Conservation (phyloP, 2,797 vertebrate genomes). For the Falco concolor region DNA sequence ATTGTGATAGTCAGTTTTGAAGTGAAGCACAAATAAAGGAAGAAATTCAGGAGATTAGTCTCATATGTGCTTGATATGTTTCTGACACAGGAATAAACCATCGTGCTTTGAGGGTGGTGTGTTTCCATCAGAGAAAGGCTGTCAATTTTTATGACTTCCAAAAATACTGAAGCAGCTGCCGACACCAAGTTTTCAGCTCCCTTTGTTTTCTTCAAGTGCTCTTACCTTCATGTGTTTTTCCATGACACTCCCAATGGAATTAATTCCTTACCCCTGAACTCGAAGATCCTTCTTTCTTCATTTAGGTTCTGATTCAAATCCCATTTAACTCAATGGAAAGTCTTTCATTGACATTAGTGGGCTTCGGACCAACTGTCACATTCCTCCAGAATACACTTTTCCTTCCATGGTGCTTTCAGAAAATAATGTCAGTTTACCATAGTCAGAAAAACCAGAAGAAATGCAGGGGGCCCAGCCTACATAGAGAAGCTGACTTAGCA, state of each 20-base stretch:
- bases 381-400: not conserved
- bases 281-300: slow-evolving; percentile 12
- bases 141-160: not conserved
- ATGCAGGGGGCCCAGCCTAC: not conserved
- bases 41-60: not conserved
- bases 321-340: slow-evolving; percentile 35
- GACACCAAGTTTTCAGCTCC: not conserved
- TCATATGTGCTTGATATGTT: not conserved
- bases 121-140: not conserved
- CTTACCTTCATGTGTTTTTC: slow-evolving; percentile 43
- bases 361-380: slow-evolving; percentile 1
- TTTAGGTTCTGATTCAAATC: not conserved
- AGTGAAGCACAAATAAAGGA: not conserved
- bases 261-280: not conserved
- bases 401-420: not conserved
- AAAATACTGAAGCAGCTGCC: not conserved
- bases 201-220: slow-evolving; percentile 20
- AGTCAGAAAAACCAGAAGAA: not conserved
- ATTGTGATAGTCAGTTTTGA: slow-evolving; percentile 39
- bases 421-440: not conserved
- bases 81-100: not conserved
- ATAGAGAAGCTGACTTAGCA: not conserved
- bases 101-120: not conserved
- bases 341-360: slow-evolving; percentile 1
- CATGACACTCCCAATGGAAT: not conserved